Conservation (phyloP, 2,888 invertebrate genomes). For the Ligdia adustata region DNA sequence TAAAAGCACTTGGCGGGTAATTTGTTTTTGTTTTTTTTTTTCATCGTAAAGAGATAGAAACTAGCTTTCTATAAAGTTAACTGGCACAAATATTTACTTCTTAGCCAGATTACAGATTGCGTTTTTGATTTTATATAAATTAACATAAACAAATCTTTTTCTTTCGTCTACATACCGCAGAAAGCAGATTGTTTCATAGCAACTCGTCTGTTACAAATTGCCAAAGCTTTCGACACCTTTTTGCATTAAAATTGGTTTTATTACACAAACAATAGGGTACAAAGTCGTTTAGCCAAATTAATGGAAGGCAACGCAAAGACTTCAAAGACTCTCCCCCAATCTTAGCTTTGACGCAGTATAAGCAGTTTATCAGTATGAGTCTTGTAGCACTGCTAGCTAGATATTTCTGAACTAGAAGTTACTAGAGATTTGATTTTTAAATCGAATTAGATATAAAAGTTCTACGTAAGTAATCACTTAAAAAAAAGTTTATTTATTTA, state of each 20-base stretch:
- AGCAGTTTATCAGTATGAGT: slow-evolving; percentile 5
- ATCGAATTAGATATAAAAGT: too few species aligned
- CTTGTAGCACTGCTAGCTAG: neutral
- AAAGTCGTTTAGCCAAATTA: slow-evolving; percentile 30
- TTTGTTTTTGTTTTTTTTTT: too few species aligned
- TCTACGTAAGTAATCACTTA: too few species aligned
- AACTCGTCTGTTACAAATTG: slow-evolving; percentile 23
- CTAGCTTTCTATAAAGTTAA: too few species aligned
- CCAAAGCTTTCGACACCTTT: slow-evolving; percentile 13
- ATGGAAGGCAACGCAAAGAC: slow-evolving; percentile 27
- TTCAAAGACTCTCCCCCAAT: slow-evolving; percentile 34
- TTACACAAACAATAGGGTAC: slow-evolving; percentile 25
- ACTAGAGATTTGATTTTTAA: too few species aligned
- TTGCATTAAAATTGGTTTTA: slow-evolving; percentile 23
- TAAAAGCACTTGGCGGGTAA: too few species aligned
- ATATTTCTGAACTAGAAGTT: too few species aligned
- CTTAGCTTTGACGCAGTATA: slow-evolving; percentile 28
- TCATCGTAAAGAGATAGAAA: too few species aligned
- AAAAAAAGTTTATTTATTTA: too few species aligned
- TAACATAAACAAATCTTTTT: neutral
- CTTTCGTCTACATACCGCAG: neutral
- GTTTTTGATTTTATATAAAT: neutral
- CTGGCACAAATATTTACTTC: too few species aligned
- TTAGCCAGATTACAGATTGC: neutral
- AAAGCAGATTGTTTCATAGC: slow-evolving; percentile 21